These are phyloP conservation scores for Nebria salina DNA, from an alignment of 2,888 invertebrate genomes.

Conservation along the genomic window DNA sequence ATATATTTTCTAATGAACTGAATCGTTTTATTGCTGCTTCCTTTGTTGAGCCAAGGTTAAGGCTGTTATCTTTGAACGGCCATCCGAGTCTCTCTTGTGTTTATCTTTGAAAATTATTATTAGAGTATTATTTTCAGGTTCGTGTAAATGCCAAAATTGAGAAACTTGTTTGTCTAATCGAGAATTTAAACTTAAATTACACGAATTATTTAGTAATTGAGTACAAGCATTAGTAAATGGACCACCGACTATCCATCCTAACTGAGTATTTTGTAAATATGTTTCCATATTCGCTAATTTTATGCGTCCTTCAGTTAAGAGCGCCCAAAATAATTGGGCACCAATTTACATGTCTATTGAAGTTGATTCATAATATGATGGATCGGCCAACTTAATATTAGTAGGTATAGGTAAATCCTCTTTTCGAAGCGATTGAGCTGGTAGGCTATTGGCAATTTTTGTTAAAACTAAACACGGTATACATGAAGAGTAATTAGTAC, in stretches of 20 bases:
- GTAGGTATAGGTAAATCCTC: no score
- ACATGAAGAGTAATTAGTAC: no score
- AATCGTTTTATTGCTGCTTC: slow-evolving; percentile 24
- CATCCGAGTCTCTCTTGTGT: slow-evolving; percentile 21
- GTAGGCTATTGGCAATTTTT: no score
- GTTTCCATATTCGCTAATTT: slow-evolving; percentile 19
- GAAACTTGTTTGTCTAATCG: slow-evolving; percentile 21
- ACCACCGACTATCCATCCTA: slow-evolving; percentile 28
- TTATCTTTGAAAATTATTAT: slow-evolving; percentile 23
- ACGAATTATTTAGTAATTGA: slow-evolving; percentile 3
- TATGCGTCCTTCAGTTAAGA: slow-evolving; percentile 10
- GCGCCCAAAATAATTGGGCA: background rate
- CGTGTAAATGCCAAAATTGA: slow-evolving; percentile 6
- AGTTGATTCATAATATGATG: no score
- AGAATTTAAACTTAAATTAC: slow-evolving; percentile 21
- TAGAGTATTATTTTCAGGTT: background rate
- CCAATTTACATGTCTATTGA: no score
- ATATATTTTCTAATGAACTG: slow-evolving; percentile 17
- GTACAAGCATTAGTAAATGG: slow-evolving; percentile 29
- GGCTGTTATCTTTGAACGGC: slow-evolving; percentile 3
- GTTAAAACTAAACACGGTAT: no score
- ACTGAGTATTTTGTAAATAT: slow-evolving; percentile 21
- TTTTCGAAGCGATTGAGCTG: no score
- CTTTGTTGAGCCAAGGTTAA: slow-evolving; percentile 10
- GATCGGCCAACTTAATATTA: no score